These are phyloP conservation scores for Siniperca knerii DNA, from an alignment of 2,113 vertebrate genomes.

Conservation along the genomic window DNA sequence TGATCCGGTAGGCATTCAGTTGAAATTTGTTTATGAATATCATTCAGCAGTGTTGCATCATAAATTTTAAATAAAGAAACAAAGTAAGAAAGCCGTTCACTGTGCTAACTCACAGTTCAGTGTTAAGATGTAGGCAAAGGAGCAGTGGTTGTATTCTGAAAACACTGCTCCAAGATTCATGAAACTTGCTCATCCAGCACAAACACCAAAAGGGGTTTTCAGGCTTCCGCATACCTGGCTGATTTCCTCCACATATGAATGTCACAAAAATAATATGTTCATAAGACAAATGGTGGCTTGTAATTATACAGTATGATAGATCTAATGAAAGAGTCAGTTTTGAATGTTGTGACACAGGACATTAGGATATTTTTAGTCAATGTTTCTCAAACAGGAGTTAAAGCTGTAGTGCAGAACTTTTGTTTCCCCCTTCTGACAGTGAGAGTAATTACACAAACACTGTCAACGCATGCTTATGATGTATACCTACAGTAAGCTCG, in stretches of 20 bases:
- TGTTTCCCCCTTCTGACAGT: too few relatives aligned
- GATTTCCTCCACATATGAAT: background rate
- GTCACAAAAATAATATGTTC: constrained; percentile 5
- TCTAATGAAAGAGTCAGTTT: background rate
- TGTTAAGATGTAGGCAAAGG: background rate
- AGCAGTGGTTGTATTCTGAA: background rate
- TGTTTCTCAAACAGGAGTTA: background rate
- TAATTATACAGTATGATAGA: constrained; percentile 7
- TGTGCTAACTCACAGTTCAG: background rate
- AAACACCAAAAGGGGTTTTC: constrained; percentile 1
- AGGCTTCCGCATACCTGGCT: background rate
- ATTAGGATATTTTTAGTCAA: background rate
- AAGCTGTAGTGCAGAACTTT: background rate
- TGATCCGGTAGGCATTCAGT: background rate
- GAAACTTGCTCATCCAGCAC: constrained; percentile 25
- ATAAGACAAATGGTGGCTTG: background rate
- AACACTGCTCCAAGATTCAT: background rate
- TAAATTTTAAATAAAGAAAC: background rate
- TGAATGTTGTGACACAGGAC: background rate
- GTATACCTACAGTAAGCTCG: too few relatives aligned
- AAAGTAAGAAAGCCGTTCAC: background rate
- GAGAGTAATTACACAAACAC: too few relatives aligned
- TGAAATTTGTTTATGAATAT: too few relatives aligned
- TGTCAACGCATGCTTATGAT: too few relatives aligned
- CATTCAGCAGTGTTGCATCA: background rate